phyloP scores from a whole-genome alignment of 2,797 vertebrate genomes.

The Podarcis lilfordi region DNA sequence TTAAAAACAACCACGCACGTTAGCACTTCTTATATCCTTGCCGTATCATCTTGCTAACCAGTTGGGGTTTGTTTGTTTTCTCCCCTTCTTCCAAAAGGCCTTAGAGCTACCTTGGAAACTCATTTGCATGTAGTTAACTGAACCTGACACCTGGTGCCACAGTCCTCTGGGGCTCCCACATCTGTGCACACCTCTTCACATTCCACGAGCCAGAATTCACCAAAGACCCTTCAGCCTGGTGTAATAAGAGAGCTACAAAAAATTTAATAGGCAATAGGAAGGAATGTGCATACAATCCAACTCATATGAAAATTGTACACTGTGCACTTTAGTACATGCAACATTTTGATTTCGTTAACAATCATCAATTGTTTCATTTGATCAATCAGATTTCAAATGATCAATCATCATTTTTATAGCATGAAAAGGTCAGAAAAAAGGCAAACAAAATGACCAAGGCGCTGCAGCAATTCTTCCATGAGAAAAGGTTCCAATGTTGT shows the following conservation, averaged over 20 bases:
- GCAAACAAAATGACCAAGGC: not conserved
- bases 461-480: not conserved
- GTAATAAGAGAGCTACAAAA: not conserved
- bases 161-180: not conserved
- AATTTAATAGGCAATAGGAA: not conserved
- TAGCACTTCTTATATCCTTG: conserved; percentile 1
- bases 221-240: not conserved
- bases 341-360: not conserved
- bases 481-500: no score
- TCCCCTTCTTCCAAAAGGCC: conserved; percentile 22
- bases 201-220: not conserved
- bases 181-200: not conserved
- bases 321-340: not conserved
- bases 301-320: not conserved
- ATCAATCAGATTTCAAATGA: no score
- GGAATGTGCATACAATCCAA: not conserved
- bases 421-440: not conserved
- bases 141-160: conserved; percentile 25
- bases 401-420: not conserved
- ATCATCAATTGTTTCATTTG: no score
- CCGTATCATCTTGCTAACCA: conserved; percentile 31
- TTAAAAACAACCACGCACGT: conserved; percentile 22
- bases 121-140: conserved; percentile 24
- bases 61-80: not conserved
- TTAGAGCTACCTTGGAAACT: conserved; percentile 52